Evolutionary conservation across 2,888 invertebrate genomes (phyloP).

Genomic region (Tachina lurida): DNA sequence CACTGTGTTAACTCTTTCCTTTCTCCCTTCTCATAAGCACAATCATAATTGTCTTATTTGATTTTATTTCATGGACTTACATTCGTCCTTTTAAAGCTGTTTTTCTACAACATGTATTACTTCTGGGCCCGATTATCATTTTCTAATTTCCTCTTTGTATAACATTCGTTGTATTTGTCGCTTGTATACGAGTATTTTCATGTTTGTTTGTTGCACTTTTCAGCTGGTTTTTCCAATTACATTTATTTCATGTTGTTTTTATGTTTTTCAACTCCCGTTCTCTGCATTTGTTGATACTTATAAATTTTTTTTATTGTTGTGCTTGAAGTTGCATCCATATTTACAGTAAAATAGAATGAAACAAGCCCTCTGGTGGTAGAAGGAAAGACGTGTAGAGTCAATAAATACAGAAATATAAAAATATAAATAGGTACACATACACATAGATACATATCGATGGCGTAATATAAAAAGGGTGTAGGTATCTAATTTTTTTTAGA

Average conservation of each 20-base stretch:
- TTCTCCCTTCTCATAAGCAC: background rate
- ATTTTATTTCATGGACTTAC: background rate
- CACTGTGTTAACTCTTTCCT: background rate
- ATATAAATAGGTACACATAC: background rate
- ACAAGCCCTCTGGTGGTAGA: conserved; percentile 42
- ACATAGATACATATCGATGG: background rate
- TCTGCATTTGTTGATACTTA: conserved; percentile 28
- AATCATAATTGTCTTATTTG: conserved; percentile 9
- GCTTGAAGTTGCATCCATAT: conserved; percentile 20
- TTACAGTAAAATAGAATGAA: conserved; percentile 29
- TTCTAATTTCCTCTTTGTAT: conserved; percentile 32
- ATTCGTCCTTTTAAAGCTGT: conserved; percentile 10
- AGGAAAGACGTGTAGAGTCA: background rate
- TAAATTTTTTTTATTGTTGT: conserved; percentile 21
- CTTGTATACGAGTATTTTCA: conserved; percentile 16
- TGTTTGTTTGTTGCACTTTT: conserved; percentile 63
- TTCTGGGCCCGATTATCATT: conserved; percentile 33
- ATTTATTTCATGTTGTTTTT: conserved; percentile 51
- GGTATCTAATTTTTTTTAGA: too few species aligned
- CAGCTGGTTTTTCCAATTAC: conserved; percentile 67
- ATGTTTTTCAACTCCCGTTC: background rate
- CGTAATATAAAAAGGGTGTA: too few species aligned
- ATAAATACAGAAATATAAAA: background rate
- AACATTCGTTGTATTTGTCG: conserved; percentile 36
- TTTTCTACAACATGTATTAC: background rate